phyloP scores from a whole-genome alignment of 53 echinoderm and acorn worm genomes.

The Antedon mediterranea region DNA sequence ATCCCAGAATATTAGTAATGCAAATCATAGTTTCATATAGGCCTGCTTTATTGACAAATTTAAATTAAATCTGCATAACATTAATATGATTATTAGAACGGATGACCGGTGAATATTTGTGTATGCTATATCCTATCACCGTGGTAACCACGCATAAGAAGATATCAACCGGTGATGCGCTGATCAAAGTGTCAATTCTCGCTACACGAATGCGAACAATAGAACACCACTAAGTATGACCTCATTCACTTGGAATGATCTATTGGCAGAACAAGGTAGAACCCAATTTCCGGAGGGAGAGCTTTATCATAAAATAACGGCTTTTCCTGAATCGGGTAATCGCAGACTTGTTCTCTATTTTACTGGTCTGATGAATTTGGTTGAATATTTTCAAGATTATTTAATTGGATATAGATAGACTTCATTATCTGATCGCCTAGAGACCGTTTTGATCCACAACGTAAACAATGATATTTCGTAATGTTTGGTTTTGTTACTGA shows the following conservation, averaged over 20 bases:
- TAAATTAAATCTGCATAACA: too few species aligned
- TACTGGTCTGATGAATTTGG: neutral
- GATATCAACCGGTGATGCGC: neutral
- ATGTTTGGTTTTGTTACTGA: neutral
- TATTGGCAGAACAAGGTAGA: neutral
- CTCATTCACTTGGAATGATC: constrained; percentile 1
- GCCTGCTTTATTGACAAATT: too few species aligned
- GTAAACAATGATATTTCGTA: neutral
- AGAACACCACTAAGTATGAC: neutral
- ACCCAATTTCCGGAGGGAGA: neutral
- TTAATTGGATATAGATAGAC: neutral
- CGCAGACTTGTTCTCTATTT: neutral
- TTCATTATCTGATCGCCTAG: neutral
- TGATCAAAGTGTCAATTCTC: neutral
- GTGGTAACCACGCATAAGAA: neutral
- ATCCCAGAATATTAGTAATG: too few species aligned
- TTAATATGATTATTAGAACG: too few species aligned
- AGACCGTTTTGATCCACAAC: neutral
- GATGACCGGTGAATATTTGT: neutral
- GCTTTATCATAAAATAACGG: neutral
- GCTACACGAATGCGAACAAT: neutral
- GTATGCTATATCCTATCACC: neutral
- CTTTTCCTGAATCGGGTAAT: neutral
- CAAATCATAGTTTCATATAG: too few species aligned
- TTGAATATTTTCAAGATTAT: neutral